phyloP scores from a whole-genome alignment of 2,888 invertebrate species.

The Keiferia lycopersicella region DNA sequence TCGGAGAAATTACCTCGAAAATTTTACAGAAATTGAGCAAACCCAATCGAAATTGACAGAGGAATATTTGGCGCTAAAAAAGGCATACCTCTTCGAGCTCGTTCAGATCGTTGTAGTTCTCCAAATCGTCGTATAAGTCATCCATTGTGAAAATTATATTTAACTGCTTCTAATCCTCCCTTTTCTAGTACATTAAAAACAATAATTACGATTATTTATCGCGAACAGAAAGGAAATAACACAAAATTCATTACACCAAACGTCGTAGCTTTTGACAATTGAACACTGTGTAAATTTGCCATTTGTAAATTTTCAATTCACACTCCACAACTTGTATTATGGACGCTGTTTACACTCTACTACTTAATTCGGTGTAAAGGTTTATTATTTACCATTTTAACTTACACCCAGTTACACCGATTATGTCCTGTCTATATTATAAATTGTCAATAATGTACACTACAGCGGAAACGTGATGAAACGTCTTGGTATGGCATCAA shows the following conservation, averaged over 20 bases:
- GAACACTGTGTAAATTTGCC: no score
- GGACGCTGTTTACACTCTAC: no score
- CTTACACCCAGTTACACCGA: no score
- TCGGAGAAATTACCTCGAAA: not conserved
- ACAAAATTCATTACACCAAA: not conserved
- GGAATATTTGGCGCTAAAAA: constrained; percentile 65
- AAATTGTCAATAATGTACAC: no score
- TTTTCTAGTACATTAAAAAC: not conserved
- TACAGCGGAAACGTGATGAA: no score
- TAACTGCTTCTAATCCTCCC: not conserved
- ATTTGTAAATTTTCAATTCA: no score
- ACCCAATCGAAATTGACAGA: constrained; percentile 26
- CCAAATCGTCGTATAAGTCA: constrained; percentile 62
- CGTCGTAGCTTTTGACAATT: no score
- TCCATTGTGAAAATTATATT: constrained; percentile 49
- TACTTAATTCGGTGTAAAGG: no score
- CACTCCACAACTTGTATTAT: no score
- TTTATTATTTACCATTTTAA: no score
- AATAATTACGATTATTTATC: not conserved
- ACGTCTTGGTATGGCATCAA: no score
- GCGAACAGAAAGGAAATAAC: not conserved
- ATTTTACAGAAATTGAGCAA: not conserved
- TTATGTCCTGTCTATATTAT: no score
- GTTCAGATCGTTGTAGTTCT: constrained; percentile 64
- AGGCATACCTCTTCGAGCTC: constrained; percentile 56